Percentiles rank a stretch among this genome's conserved stretches.
Conservation (phyloP, 1,140 invertebrate species). For the Notospermus geniculatus region DNA sequence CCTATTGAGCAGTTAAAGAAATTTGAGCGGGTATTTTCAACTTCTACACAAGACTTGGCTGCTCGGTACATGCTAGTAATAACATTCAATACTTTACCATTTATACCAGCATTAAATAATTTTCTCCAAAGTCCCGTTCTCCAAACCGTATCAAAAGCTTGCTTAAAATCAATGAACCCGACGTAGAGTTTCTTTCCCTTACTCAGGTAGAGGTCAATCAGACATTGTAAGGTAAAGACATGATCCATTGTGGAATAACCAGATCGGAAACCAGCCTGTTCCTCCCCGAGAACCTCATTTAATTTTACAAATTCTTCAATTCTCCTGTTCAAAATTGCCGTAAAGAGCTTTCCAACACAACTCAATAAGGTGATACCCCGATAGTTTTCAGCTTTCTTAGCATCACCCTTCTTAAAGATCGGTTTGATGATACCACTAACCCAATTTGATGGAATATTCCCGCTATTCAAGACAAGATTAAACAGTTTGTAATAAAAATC, state of each 20-base stretch:
- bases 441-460: too few relatives aligned
- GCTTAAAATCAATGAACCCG: conserved; percentile 25
- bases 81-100: conserved; percentile 16
- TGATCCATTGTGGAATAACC: conserved; percentile 24
- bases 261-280: conserved; percentile 29
- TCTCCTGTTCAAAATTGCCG: too few relatives aligned
- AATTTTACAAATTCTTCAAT: too few relatives aligned
- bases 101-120: conserved; percentile 17
- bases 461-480: too few relatives aligned
- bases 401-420: too few relatives aligned
- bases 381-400: too few relatives aligned
- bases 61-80: conserved; percentile 20
- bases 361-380: too few relatives aligned
- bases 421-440: too few relatives aligned
- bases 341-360: too few relatives aligned
- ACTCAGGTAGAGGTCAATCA: conserved; percentile 12
- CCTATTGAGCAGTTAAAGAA: conserved; percentile 12
- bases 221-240: conserved; percentile 17
- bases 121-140: conserved; percentile 15
- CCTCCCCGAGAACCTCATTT: conserved; percentile 1
- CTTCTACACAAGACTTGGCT: conserved; percentile 9
- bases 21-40: neutral
- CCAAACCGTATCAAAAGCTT: conserved; percentile 25
- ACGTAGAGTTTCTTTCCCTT: conserved; percentile 12
- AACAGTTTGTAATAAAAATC: too few relatives aligned